Conservation (phyloP, 2,113 vertebrate genomes). For the Excalfactoria chinensis region DNA sequence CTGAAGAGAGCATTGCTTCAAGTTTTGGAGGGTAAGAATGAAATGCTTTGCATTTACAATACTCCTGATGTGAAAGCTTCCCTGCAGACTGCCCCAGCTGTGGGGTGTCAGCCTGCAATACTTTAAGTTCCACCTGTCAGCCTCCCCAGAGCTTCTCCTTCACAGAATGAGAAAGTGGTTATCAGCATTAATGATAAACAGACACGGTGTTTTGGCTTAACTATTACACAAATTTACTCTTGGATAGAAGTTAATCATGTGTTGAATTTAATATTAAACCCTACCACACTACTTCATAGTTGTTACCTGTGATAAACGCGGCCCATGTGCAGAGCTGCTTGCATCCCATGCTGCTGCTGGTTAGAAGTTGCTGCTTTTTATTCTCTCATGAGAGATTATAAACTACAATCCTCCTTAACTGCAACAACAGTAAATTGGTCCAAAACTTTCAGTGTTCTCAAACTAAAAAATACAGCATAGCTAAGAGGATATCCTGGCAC, state of each 20-base stretch:
- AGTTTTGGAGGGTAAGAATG: not conserved
- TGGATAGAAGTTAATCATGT: conserved; percentile 8
- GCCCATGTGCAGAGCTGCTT: not conserved
- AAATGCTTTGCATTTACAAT: not conserved
- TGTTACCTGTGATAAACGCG: not conserved
- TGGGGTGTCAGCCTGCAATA: not conserved
- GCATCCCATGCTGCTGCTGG: not conserved
- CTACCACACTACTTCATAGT: conserved; percentile 22
- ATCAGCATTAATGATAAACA: conserved; percentile 50
- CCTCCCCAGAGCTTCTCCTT: not conserved
- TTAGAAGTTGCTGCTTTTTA: not conserved
- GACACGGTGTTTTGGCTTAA: not conserved
- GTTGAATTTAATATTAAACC: conserved; percentile 58
- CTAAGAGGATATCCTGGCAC: not conserved
- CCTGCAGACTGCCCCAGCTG: not conserved
- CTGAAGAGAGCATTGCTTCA: not conserved
- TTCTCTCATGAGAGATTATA: not conserved
- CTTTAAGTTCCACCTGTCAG: not conserved
- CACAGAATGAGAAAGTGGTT: not conserved
- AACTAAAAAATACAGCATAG: not conserved
- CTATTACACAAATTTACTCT: not conserved
- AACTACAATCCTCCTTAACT: not conserved
- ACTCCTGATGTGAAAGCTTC: not conserved
- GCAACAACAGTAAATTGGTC: not conserved
- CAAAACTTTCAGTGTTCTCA: not conserved